phyloP scores from a whole-genome alignment of 2,888 invertebrate genomes.

The Lithophane socia region DNA sequence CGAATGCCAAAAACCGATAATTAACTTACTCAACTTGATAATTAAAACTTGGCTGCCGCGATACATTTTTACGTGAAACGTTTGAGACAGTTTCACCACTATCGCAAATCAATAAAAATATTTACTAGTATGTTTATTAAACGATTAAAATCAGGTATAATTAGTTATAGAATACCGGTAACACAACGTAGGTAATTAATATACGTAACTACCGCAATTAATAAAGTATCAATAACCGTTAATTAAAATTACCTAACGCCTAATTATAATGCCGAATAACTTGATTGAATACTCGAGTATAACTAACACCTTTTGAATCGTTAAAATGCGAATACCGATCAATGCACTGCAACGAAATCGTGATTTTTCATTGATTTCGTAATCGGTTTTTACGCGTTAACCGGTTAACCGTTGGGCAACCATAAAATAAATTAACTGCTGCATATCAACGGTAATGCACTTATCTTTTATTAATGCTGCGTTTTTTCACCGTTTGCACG shows the following conservation, averaged over 20 bases:
- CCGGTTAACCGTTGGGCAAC: background rate
- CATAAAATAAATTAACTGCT: constrained; percentile 30
- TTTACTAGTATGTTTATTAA: background rate
- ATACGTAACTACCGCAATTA: constrained; percentile 49
- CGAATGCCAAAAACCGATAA: background rate
- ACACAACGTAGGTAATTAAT: constrained; percentile 38
- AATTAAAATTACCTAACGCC: constrained; percentile 52
- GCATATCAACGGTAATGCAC: constrained; percentile 3
- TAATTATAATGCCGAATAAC: constrained; percentile 48
- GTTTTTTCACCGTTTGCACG: background rate
- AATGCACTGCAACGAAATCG: constrained; percentile 32
- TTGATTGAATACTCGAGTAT: constrained; percentile 33
- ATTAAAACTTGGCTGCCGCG: background rate
- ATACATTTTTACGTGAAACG: background rate
- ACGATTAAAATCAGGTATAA: constrained; percentile 34
- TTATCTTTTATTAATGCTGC: constrained; percentile 17
- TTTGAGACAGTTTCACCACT: no score
- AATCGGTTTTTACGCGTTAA: constrained; percentile 44
- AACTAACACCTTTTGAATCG: constrained; percentile 17
- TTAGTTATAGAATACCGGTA: constrained; percentile 31
- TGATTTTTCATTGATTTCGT: constrained; percentile 49
- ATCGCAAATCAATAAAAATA: background rate
- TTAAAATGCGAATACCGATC: constrained; percentile 21
- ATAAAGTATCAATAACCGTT: constrained; percentile 56
- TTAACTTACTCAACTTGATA: background rate